A percentile compares a stretch with the other conserved stretches of the same genome.
Evolutionary conservation across 30 jellyfish, hydroid and myxozoan genomes (phyloP).

Genomic region (Hydra vulgaris): DNA sequence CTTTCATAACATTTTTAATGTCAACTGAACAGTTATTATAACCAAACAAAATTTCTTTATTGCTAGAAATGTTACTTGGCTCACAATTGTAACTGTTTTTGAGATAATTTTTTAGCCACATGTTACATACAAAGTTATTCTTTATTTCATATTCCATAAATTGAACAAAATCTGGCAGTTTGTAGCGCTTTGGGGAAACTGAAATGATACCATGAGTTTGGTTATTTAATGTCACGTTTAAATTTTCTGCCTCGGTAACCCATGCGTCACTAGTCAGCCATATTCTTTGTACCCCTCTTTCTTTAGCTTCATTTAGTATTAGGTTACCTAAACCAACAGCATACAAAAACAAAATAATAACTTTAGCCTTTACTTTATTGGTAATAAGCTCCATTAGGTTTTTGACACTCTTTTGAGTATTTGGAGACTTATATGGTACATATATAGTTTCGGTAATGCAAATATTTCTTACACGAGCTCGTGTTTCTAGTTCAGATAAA

Average conservation of each 20-base stretch:
- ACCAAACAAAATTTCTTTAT: neutral
- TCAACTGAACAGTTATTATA: conserved; percentile 7
- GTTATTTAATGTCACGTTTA: conserved; percentile 24
- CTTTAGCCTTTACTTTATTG: conserved; percentile 48
- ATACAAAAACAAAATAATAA: conserved; percentile 61
- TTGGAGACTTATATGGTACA: conserved; percentile 52
- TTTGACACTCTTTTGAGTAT: conserved; percentile 28
- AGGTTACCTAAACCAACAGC: conserved; percentile 47
- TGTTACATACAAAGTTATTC: conserved; percentile 40
- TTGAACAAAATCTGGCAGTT: conserved; percentile 33
- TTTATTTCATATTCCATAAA: conserved; percentile 27
- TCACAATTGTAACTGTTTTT: conserved; percentile 31
- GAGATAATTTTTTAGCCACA: conserved; percentile 56
- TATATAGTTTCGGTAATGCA: conserved; percentile 66
- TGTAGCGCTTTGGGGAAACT: conserved; percentile 40
- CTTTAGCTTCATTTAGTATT: conserved; percentile 62
- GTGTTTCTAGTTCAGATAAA: conserved; percentile 48
- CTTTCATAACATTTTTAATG: conserved; percentile 26
- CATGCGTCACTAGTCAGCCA: conserved; percentile 97
- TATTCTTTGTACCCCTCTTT: conserved; percentile 34
- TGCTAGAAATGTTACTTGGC: neutral
- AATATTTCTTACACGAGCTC: conserved; percentile 40
- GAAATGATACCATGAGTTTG: conserved; percentile 54
- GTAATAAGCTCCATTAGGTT: conserved; percentile 33
- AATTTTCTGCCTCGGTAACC: conserved; percentile 44